These are phyloP conservation scores for Hippocampus abdominalis DNA, from an alignment of 2,113 vertebrate species.

Conservation along the genomic window DNA sequence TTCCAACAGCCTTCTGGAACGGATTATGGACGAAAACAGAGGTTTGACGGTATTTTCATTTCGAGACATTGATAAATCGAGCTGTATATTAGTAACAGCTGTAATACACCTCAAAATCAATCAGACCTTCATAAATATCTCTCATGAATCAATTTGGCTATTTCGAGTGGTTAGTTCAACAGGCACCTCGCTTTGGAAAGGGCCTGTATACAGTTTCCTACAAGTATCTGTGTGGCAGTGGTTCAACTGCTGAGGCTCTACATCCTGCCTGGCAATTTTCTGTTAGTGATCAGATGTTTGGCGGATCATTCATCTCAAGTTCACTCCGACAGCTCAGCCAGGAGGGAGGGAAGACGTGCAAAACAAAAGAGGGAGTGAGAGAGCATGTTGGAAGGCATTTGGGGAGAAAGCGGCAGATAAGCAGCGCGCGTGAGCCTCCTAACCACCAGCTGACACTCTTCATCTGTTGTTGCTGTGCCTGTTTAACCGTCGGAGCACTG, in stretches of 20 bases:
- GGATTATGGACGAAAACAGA: too few relatives aligned
- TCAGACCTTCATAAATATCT: not conserved
- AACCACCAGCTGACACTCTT: constrained; percentile 69
- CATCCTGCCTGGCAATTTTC: constrained; percentile 18
- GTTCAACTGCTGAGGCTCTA: constrained; percentile 14
- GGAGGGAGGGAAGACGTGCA: constrained; percentile 20
- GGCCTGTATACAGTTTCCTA: constrained; percentile 20
- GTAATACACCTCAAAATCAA: not conserved
- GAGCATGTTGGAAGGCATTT: constrained; percentile 29
- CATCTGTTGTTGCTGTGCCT: constrained; percentile 69
- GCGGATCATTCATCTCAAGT: constrained; percentile 45
- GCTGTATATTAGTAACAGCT: not conserved
- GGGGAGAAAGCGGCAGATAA: constrained; percentile 48
- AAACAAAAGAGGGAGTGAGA: constrained; percentile 36
- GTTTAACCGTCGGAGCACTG: constrained; percentile 57
- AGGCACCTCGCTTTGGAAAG: constrained; percentile 5
- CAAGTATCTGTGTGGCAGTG: constrained; percentile 18
- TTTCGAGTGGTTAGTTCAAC: not conserved
- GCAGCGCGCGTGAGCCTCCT: constrained; percentile 60
- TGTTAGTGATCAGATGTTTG: constrained; percentile 46
- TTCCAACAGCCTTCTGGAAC: too few relatives aligned
- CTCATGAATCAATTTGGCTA: not conserved
- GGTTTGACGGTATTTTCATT: too few relatives aligned
- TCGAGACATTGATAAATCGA: too few relatives aligned
- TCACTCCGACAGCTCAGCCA: constrained; percentile 35